These are phyloP conservation scores for Odontamblyopus lacepedii DNA, from an alignment of 2,797 vertebrate species.

Conservation along the genomic window DNA sequence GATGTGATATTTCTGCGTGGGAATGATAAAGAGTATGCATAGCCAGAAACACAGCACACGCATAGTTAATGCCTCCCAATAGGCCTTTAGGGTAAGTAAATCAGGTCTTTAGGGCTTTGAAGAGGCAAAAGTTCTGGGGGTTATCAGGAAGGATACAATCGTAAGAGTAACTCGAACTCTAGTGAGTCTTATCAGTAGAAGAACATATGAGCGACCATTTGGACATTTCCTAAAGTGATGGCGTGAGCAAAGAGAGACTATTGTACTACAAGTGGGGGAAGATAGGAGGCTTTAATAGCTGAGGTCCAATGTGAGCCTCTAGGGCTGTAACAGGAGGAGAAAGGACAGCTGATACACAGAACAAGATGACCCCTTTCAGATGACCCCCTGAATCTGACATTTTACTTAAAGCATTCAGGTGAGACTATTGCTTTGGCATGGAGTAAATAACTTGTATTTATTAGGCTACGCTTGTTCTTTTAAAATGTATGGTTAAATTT, in stretches of 20 bases:
- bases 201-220: constrained; percentile 76
- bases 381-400: constrained; percentile 51
- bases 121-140: constrained; percentile 40
- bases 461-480: background rate
- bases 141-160: constrained; percentile 72
- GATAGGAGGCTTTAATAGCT: constrained; percentile 40
- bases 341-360: constrained; percentile 45
- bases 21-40: background rate
- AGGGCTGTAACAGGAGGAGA: constrained; percentile 72
- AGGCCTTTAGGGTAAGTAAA: constrained; percentile 40
- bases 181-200: constrained; percentile 61
- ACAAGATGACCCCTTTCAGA: constrained; percentile 58
- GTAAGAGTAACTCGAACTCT: constrained; percentile 69
- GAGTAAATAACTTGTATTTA: background rate
- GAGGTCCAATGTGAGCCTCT: constrained; percentile 53
- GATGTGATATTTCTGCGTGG: background rate
- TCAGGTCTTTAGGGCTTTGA: constrained; percentile 35
- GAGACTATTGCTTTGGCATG: background rate
- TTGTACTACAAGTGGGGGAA: constrained; percentile 66
- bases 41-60: too few relatives aligned
- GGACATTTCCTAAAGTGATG: constrained; percentile 70
- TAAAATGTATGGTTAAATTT: too few relatives aligned
- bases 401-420: constrained; percentile 19
- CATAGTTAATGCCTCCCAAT: constrained; percentile 35
- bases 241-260: constrained; percentile 64